A percentile compares a stretch with the other conserved stretches of the same genome.
These are phyloP conservation scores for Caerostris darwini DNA, from an alignment of 1,140 invertebrate genomes.

Conservation along the genomic window DNA sequence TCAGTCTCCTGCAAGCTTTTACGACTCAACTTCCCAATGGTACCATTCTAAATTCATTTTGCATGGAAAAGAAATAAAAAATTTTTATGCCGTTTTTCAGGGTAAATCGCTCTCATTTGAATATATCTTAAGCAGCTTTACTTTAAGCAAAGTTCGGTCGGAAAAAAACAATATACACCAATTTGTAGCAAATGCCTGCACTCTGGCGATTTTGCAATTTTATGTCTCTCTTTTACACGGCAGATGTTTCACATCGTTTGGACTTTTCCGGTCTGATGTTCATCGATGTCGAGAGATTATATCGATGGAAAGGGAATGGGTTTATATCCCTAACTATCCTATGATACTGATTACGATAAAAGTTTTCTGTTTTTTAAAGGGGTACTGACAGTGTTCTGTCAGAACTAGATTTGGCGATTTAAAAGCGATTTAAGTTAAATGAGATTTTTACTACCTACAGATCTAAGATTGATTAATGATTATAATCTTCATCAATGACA, in stretches of 20 bases:
- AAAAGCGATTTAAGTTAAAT: too few species aligned
- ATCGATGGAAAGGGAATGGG: too few species aligned
- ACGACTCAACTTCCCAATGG: background rate
- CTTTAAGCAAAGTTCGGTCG: background rate
- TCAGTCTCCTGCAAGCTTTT: background rate
- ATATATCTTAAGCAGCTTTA: background rate
- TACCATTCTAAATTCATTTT: background rate
- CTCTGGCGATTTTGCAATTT: background rate
- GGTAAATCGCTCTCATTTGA: background rate
- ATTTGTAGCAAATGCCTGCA: background rate
- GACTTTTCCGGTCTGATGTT: background rate
- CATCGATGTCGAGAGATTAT: background rate
- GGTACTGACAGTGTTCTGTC: too few species aligned
- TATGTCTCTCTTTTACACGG: constrained; percentile 36
- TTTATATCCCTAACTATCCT: too few species aligned
- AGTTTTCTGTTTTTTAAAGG: too few species aligned
- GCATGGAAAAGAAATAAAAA: background rate
- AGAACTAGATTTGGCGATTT: too few species aligned
- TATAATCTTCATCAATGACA: too few species aligned
- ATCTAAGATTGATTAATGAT: too few species aligned
- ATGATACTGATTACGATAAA: too few species aligned
- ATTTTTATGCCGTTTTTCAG: background rate
- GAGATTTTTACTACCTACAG: too few species aligned
- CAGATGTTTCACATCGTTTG: constrained; percentile 29
- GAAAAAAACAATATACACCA: background rate